A percentile compares a stretch with the other conserved stretches of the same genome.
Conservation (phyloP, 1,140 invertebrate genomes). For the Lerema accius region DNA sequence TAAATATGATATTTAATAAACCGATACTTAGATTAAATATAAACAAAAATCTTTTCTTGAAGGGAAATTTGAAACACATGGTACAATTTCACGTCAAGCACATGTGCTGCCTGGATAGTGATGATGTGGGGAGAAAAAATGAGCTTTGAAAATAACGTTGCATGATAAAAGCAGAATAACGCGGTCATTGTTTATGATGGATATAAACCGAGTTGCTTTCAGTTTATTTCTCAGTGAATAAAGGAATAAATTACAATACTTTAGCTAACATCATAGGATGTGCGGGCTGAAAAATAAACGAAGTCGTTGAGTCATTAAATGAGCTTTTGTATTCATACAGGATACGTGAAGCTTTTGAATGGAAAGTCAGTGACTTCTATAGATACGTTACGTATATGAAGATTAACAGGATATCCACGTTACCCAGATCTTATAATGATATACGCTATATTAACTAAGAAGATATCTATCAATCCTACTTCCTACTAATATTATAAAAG, state of each 20-base stretch:
- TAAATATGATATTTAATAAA: slow-evolving; percentile 14
- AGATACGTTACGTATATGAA: too few species aligned
- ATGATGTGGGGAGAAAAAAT: slow-evolving; percentile 30
- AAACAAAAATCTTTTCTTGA: slow-evolving; percentile 6
- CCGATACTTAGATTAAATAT: neutral
- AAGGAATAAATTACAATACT: slow-evolving; percentile 28
- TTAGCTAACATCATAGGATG: slow-evolving; percentile 10
- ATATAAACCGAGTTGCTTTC: slow-evolving; percentile 28
- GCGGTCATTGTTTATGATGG: slow-evolving; percentile 31
- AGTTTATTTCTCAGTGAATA: slow-evolving; percentile 21
- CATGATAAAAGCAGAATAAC: slow-evolving; percentile 31
- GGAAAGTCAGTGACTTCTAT: neutral
- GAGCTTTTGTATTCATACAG: too few species aligned
- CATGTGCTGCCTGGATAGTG: slow-evolving; percentile 15
- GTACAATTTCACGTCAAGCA: slow-evolving; percentile 11
- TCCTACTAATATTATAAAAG: too few species aligned
- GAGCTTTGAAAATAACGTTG: slow-evolving; percentile 31
- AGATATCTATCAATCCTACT: too few species aligned
- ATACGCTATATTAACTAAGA: too few species aligned
- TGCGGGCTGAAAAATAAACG: slow-evolving; percentile 5
- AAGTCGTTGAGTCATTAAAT: slow-evolving; percentile 3
- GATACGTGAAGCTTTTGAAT: too few species aligned
- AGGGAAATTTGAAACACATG: slow-evolving; percentile 23
- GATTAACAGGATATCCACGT: too few species aligned
- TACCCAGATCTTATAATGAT: too few species aligned